Evolutionary conservation across 1,140 invertebrate species (phyloP).

Genomic region (Steinernema khuongi): DNA sequence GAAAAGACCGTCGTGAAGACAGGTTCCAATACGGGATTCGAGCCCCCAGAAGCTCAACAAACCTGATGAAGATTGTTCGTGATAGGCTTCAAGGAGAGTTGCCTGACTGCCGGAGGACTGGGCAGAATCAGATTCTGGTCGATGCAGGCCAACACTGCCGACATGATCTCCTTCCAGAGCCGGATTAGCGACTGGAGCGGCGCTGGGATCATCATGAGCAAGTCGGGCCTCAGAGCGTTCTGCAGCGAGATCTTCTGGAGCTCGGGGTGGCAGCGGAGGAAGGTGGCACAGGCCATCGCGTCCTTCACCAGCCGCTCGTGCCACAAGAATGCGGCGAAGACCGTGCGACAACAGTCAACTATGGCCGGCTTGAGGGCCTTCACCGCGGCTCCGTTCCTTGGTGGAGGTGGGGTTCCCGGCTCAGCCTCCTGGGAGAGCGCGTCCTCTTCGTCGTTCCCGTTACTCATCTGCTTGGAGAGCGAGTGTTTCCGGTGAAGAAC

Average conservation of each 20-base stretch:
- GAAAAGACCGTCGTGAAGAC: background rate
- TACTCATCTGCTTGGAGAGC: conserved; percentile 59
- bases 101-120: conserved; percentile 51
- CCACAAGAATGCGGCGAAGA: conserved; percentile 92
- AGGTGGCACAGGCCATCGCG: conserved; percentile 91
- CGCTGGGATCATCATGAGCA: conserved; percentile 70
- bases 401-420: conserved; percentile 28
- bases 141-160: conserved; percentile 40
- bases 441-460: conserved; percentile 67
- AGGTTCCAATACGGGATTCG: background rate
- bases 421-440: conserved; percentile 42
- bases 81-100: conserved; percentile 1
- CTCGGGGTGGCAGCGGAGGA: conserved; percentile 85
- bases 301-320: conserved; percentile 94
- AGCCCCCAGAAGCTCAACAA: too few relatives aligned
- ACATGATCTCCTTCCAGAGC: conserved; percentile 79
- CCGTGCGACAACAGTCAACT: conserved; percentile 81
- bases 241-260: conserved; percentile 59
- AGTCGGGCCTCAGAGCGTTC: conserved; percentile 49
- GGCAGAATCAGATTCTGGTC: conserved; percentile 43
- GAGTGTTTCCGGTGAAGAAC: conserved; percentile 42
- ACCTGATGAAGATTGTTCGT: background rate
- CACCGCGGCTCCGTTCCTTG: conserved; percentile 64
- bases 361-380: conserved; percentile 79
- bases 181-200: conserved; percentile 70